A percentile compares a stretch with the other conserved stretches of the same genome.
Conservation (phyloP, 1,140 invertebrate genomes). For the Habropoda laboriosa region DNA sequence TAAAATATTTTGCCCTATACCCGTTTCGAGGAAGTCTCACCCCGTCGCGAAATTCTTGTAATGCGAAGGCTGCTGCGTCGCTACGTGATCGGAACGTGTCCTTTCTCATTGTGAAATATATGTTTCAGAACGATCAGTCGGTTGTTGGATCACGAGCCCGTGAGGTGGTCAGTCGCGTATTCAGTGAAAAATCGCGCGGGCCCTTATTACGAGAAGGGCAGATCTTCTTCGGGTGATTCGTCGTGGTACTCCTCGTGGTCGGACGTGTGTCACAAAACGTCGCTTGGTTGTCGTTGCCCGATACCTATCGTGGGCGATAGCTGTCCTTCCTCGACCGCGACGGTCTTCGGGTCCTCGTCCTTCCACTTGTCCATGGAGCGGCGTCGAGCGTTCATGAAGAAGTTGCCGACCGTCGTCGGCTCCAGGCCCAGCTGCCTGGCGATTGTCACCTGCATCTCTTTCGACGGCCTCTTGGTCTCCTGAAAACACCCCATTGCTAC, state of each 20-base stretch:
- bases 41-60: too few relatives aligned
- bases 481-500: constrained; percentile 83
- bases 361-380: constrained; percentile 99
- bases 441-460: constrained; percentile 99
- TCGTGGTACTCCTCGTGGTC: constrained; percentile 82
- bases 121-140: too few relatives aligned
- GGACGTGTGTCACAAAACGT: constrained; percentile 82
- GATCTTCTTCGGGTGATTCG: constrained; percentile 80
- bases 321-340: constrained; percentile 78
- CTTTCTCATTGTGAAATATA: too few relatives aligned
- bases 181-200: constrained; percentile 15
- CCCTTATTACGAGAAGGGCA: constrained; percentile 80
- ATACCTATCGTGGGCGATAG: constrained; percentile 80
- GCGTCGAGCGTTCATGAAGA: constrained; percentile 99
- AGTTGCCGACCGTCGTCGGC: constrained; percentile 99
- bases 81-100: not conserved
- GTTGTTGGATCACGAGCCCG: constrained; percentile 26
- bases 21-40: too few relatives aligned
- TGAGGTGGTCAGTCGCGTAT: too few relatives aligned
- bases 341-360: constrained; percentile 89
- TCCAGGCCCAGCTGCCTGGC: constrained; percentile 98
- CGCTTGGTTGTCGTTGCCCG: constrained; percentile 78
- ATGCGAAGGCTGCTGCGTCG: too few relatives aligned
- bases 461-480: constrained; percentile 99
- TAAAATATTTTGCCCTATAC: too few relatives aligned